phyloP scores from a whole-genome alignment of 2,888 invertebrate genomes.

The Melikaiella ostensackeni region DNA sequence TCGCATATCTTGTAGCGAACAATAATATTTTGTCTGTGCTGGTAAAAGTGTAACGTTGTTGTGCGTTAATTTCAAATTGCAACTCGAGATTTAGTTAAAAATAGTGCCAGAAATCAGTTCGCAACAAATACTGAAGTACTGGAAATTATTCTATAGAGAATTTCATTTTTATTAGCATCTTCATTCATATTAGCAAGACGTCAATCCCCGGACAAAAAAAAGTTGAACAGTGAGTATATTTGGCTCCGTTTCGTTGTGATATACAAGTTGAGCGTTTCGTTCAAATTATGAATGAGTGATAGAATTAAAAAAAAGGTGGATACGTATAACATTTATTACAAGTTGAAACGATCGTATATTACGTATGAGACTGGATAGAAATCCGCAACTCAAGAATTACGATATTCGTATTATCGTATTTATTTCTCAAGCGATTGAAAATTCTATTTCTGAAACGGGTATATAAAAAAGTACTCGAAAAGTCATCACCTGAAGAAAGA shows the following conservation, averaged over 20 bases:
- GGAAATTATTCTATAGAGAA: background rate
- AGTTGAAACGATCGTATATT: background rate
- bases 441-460: background rate
- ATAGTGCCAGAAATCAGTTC: background rate
- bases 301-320: background rate
- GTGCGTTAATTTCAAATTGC: conserved; percentile 41
- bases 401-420: conserved; percentile 8
- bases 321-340: background rate
- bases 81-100: background rate
- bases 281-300: conserved; percentile 22
- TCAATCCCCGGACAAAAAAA: background rate
- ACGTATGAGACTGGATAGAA: background rate
- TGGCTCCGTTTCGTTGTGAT: conserved; percentile 23
- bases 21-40: conserved; percentile 68
- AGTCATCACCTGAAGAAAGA: conserved; percentile 25
- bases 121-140: background rate
- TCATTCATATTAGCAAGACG: background rate
- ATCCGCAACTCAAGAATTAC: background rate
- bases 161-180: conserved; percentile 6
- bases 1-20: conserved; percentile 59
- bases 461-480: background rate
- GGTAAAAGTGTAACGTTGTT: conserved; percentile 63
- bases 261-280: conserved; percentile 34
- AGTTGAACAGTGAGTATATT: conserved; percentile 3
- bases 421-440: background rate